Conservation (phyloP, 1,140 invertebrate genomes). For the Macrobrachium nipponense region DNA sequence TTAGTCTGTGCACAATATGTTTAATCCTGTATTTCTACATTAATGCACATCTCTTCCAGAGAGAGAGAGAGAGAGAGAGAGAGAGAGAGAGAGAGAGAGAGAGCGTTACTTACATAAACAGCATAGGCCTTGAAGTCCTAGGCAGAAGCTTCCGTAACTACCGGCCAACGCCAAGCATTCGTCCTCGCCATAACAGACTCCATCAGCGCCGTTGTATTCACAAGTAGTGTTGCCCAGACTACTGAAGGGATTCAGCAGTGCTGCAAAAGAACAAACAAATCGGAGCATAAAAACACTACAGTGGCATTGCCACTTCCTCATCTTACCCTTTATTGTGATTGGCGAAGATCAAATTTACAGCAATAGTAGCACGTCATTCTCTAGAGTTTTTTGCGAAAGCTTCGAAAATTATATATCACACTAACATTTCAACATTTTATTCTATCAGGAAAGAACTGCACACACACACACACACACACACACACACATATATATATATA, state of each 20-base stretch:
- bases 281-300: neutral
- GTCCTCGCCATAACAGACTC: constrained; percentile 52
- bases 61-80: neutral
- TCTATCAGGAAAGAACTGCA: neutral
- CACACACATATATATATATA: constrained; percentile 6
- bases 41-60: no score
- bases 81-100: neutral
- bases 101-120: constrained; percentile 53
- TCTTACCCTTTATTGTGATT: neutral
- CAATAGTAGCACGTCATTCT: no score
- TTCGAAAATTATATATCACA: no score
- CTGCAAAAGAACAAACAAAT: constrained; percentile 58
- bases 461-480: no score
- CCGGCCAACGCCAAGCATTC: constrained; percentile 60
- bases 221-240: constrained; percentile 49
- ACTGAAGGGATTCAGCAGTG: constrained; percentile 51
- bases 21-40: no score
- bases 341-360: no score
- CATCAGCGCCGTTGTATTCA: constrained; percentile 40
- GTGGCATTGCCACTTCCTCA: neutral
- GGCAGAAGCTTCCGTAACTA: constrained; percentile 46
- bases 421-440: neutral
- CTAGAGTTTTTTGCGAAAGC: no score
- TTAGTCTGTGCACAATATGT: no score
- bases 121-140: constrained; percentile 55